Conservation (phyloP, 1,140 invertebrate species). For the Drosophila takahashii region DNA sequence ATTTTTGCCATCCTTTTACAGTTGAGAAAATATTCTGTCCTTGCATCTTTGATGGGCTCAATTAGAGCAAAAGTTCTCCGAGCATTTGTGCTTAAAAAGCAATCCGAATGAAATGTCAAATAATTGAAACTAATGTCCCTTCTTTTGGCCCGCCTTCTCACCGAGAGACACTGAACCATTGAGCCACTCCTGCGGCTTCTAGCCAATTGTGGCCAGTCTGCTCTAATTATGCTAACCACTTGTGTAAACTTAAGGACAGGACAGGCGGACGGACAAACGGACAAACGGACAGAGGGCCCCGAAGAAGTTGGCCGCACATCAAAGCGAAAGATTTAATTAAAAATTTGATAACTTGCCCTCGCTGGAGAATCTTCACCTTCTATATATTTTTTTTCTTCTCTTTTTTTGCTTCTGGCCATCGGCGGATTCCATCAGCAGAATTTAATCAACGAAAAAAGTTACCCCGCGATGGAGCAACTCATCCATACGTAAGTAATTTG, state of each 20-base stretch:
- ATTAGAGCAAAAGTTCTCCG: constrained; percentile 36
- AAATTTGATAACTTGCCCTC: constrained; percentile 70
- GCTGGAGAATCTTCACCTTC: constrained; percentile 13
- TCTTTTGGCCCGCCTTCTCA: neutral
- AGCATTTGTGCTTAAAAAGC: constrained; percentile 57
- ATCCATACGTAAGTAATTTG: constrained; percentile 77
- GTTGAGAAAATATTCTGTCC: constrained; percentile 39
- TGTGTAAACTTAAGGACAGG: constrained; percentile 32
- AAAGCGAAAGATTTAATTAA: constrained; percentile 77
- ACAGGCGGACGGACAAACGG: neutral
- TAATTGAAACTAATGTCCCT: constrained; percentile 52
- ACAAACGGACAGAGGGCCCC: neutral
- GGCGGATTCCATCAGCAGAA: constrained; percentile 66
- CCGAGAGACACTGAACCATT: neutral
- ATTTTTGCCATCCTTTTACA: constrained; percentile 18
- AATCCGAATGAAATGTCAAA: constrained; percentile 62
- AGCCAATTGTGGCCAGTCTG: constrained; percentile 40
- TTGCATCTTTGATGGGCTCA: constrained; percentile 47
- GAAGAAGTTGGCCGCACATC: constrained; percentile 48
- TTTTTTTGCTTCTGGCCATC: constrained; percentile 31
- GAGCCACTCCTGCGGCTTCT: constrained; percentile 29
- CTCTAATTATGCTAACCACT: constrained; percentile 51
- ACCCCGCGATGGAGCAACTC: constrained; percentile 51
- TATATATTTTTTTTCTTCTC: constrained; percentile 7
- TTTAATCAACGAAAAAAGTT: constrained; percentile 65